Evolutionary conservation across 2,797 vertebrate species (phyloP), one percentile per base, ranked within the genome.

Genomic region (Onychomys torridus): DNA sequence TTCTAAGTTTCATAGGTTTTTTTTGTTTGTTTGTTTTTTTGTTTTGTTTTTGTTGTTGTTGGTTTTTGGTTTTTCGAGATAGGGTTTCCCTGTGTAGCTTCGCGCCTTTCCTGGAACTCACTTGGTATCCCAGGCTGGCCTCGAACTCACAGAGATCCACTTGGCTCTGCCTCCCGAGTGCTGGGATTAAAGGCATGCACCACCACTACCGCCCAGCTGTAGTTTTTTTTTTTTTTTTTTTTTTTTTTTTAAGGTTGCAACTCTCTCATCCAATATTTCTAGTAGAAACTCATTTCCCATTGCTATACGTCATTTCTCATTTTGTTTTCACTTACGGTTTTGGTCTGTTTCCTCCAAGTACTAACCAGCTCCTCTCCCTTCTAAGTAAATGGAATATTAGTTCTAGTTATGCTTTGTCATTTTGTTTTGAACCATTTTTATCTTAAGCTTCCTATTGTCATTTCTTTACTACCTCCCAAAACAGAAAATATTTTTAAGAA

Each of bases 241-340:
- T n/a, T n/a, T n/a, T 37, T 79, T 27, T 77, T 25, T 91, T 89
- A 95, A 90, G 37, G 0, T 29, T 91, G 4, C 49, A 79, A 55
- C 12, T 95, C 32, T 34, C n/a, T 92, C 91, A 78, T 67, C 27
- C n/a, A 46, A 32, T 61, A 78, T 86, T 93, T 89, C 52, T 86
- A 59, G 1, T 94, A 57, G 27, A 86, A 73, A 83, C 40, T 79
- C 11, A 89, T 93, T 89, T 34, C n/a, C 16, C 10, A 67, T 57
- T 76, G 29, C n/a, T 91, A 73, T 94, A 84, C 90, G 7, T 91
- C 40, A 78, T 57, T 96, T 91, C 27, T 93, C 21, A 55, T 69
- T 85, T 78, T 52, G 76, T 95, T 91, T 82, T 77, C 77, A 59
- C 27, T 59, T 49, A 59, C 46, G 27, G 11, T 89, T 95, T 84